Percentiles rank a stretch among this genome's conserved stretches.
Conservation (phyloP, 2,113 vertebrate species). For the Pagrus major region DNA sequence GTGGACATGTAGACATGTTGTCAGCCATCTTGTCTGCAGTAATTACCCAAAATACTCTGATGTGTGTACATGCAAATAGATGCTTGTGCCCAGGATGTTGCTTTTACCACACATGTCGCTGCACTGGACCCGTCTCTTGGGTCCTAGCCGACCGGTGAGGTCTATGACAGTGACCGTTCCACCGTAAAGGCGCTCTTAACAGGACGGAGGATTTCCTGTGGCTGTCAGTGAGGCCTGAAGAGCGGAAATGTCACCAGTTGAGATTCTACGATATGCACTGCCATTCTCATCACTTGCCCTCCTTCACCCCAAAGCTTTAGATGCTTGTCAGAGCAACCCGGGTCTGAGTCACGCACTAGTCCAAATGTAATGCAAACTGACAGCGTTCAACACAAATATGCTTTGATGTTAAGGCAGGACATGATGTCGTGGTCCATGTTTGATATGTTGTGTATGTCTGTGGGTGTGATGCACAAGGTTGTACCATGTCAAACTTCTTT, state of each 20-base stretch:
- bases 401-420: slow-evolving; percentile 42
- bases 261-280: slow-evolving; percentile 40
- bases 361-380: slow-evolving; percentile 44
- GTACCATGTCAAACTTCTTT: neutral
- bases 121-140: neutral
- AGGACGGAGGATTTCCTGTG: slow-evolving; percentile 53
- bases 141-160: neutral
- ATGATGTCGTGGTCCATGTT: neutral
- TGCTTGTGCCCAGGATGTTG: neutral
- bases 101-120: neutral
- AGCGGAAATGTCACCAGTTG: slow-evolving; percentile 48
- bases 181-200: slow-evolving; percentile 22
- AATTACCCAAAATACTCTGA: slow-evolving; percentile 42
- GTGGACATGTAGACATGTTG: slow-evolving; percentile 25
- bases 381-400: slow-evolving; percentile 36
- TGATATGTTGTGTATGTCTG: neutral
- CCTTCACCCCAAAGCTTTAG: slow-evolving; percentile 8
- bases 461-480: neutral
- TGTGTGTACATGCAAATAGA: slow-evolving; percentile 19
- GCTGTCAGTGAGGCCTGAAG: slow-evolving; percentile 41
- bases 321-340: slow-evolving; percentile 3
- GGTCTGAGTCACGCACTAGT: neutral
- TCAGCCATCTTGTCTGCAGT: slow-evolving; percentile 39
- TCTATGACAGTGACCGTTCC: slow-evolving; percentile 13
- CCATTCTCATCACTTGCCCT: slow-evolving; percentile 14